A percentile compares a stretch with the other conserved stretches of the same genome.
Evolutionary conservation across 2,113 vertebrate genomes (phyloP).

Genomic region (Dunckerocampus dactyliophorus): DNA sequence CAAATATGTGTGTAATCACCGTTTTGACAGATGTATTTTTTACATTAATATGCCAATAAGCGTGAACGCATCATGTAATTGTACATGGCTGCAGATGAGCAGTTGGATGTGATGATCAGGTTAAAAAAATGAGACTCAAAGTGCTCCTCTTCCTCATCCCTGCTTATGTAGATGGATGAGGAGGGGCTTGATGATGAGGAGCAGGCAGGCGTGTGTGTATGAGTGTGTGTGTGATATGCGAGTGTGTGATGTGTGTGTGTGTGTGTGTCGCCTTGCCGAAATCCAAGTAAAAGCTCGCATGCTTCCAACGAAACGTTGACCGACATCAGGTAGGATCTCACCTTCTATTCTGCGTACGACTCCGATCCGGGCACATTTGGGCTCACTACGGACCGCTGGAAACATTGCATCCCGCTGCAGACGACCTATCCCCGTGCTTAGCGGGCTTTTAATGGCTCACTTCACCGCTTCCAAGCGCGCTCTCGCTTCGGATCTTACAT

Average conservation of each 20-base stretch:
- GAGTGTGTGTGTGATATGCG: slow-evolving; percentile 4
- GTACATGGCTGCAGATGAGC: no score
- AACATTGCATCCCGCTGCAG: slow-evolving; percentile 33
- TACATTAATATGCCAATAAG: background rate
- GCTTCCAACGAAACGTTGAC: slow-evolving; percentile 53
- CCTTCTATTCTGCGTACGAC: background rate
- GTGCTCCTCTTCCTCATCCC: slow-evolving; percentile 2
- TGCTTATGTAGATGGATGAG: slow-evolving; percentile 60
- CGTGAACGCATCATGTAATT: background rate
- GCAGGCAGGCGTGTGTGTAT: slow-evolving; percentile 51
- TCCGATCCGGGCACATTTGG: slow-evolving; percentile 44
- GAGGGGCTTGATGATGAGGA: slow-evolving; percentile 70
- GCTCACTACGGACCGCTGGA: slow-evolving; percentile 18
- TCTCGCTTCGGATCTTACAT: slow-evolving; percentile 19
- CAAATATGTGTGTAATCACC: background rate
- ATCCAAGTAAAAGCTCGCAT: slow-evolving; percentile 63
- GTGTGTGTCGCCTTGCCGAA: slow-evolving; percentile 53
- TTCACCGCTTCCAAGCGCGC: background rate
- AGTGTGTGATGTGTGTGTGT: background rate
- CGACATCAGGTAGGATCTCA: slow-evolving; percentile 68
- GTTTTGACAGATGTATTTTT: slow-evolving; percentile 1
- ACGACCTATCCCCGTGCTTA: slow-evolving; percentile 35
- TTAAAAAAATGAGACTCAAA: slow-evolving; percentile 23
- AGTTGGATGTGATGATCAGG: no score
- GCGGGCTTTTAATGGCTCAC: slow-evolving; percentile 8